Percentiles rank a stretch among this genome's conserved stretches.
phyloP scores from a whole-genome alignment of 2,888 invertebrate species.

The Augochlorella aurata region DNA sequence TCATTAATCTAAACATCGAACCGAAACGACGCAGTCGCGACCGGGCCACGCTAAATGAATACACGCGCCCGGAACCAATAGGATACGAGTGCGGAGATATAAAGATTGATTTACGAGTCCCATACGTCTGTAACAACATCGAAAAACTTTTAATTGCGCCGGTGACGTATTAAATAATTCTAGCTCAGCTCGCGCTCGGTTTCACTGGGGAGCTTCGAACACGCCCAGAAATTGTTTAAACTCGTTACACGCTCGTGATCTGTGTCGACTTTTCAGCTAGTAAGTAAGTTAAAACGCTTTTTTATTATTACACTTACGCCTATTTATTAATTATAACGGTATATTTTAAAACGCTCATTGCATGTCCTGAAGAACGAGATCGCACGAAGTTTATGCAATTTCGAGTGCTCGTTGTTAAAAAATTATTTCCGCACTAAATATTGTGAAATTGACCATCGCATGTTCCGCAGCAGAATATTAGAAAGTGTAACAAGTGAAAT shows the following conservation, averaged over 20 bases:
- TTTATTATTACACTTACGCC: too few species aligned
- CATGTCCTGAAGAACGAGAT: not conserved
- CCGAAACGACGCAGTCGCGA: constrained; percentile 29
- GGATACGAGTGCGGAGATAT: constrained; percentile 30
- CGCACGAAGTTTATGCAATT: not conserved
- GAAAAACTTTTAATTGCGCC: constrained; percentile 51
- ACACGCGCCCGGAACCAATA: constrained; percentile 29
- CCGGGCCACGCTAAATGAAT: constrained; percentile 46
- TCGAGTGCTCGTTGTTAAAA: not conserved
- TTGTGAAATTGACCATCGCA: too few species aligned
- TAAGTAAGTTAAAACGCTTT: not conserved
- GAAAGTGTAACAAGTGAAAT: too few species aligned
- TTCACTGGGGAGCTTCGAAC: not conserved
- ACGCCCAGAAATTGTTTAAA: constrained; percentile 24
- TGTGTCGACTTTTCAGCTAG: not conserved
- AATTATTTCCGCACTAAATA: not conserved
- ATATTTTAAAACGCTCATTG: not conserved
- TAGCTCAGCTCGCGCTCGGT: not conserved
- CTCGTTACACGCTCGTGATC: not conserved
- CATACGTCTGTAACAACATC: constrained; percentile 1
- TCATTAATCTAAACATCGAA: constrained; percentile 54
- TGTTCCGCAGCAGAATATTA: too few species aligned
- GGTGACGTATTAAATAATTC: constrained; percentile 43
- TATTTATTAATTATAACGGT: too few species aligned
- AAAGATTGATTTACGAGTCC: constrained; percentile 54